phyloP scores from a whole-genome alignment of 2,797 vertebrate species.

The Tinamus major region DNA sequence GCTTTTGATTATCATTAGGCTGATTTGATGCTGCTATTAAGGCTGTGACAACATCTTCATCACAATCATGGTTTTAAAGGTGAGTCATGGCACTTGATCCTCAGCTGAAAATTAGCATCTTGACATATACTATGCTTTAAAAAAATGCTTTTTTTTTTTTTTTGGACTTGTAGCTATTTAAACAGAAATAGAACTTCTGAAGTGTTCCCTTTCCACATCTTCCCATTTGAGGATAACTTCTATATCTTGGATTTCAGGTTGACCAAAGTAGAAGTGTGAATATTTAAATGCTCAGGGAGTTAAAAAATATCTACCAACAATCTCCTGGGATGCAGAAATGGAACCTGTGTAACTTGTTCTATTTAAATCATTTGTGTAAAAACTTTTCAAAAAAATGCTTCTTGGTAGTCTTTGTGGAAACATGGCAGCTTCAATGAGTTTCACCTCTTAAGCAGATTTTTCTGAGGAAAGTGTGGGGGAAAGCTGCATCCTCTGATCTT shows the following conservation, averaged over 20 bases:
- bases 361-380: background rate
- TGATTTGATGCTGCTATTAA: background rate
- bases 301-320: background rate
- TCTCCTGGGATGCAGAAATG: background rate
- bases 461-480: background rate
- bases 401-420: background rate
- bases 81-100: background rate
- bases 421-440: background rate
- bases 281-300: background rate
- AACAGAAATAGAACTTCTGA: background rate
- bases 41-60: background rate
- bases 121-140: background rate
- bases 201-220: background rate
- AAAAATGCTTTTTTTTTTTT: background rate
- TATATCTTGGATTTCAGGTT: background rate
- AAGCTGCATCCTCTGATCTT: background rate
- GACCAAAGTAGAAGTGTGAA: accelerated
- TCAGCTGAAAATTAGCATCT: background rate
- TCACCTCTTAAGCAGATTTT: background rate
- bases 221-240: background rate
- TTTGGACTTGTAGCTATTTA: background rate
- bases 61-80: background rate
- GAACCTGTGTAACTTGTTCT: background rate
- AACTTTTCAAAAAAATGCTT: background rate
- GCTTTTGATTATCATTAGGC: background rate